phyloP scores from a whole-genome alignment of 1,140 invertebrate genomes.

The Pectinophora gossypiella region DNA sequence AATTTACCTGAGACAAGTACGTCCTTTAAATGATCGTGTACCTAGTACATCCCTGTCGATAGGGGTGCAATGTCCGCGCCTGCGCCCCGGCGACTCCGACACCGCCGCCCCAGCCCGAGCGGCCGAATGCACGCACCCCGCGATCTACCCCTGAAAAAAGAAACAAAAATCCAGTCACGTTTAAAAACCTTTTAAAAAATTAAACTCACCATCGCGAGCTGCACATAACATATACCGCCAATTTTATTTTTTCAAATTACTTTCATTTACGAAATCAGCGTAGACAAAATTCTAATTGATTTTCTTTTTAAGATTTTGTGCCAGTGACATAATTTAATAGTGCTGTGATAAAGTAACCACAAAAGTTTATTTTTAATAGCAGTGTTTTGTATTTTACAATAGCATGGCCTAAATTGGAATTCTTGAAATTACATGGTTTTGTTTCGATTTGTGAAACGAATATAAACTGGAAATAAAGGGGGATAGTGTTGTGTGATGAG shows the following conservation, averaged over 20 bases:
- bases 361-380: background rate
- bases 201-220: too few species aligned
- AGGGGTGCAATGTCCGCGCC: conserved; percentile 45
- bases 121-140: conserved; percentile 25
- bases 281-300: background rate
- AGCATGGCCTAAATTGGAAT: background rate
- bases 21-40: background rate
- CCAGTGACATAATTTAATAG: conserved; percentile 11
- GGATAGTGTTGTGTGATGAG: conserved; percentile 13
- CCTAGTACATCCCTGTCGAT: conserved; percentile 23
- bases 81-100: conserved; percentile 30
- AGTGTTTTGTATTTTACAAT: background rate
- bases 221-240: too few species aligned
- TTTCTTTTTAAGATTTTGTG: conserved; percentile 2
- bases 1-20: too few species aligned
- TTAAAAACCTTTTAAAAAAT: background rate
- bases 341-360: conserved; percentile 9
- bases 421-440: background rate
- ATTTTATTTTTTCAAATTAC: too few species aligned
- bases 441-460: background rate
- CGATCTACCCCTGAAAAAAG: conserved; percentile 9
- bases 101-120: conserved; percentile 28
- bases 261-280: too few species aligned
- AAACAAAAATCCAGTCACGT: background rate
- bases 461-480: background rate